Conservation (phyloP, 37 sponge, comb jelly and placozoan genomes). For the Ephydatia muelleri region DNA sequence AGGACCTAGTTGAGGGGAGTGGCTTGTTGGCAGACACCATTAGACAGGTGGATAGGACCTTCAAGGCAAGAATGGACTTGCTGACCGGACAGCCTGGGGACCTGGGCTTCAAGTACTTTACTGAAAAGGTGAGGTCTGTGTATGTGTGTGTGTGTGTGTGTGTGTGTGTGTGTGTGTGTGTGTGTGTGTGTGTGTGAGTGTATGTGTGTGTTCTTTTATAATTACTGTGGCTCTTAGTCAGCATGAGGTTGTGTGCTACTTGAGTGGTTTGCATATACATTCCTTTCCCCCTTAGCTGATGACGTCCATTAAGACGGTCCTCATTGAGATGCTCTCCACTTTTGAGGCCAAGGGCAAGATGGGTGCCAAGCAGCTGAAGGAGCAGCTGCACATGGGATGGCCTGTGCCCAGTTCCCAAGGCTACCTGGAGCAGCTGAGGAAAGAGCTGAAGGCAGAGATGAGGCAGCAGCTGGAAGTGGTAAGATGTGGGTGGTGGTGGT, state of each 20-base stretch:
- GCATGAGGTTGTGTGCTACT: too few species aligned
- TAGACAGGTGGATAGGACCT: slow-evolving; percentile 30
- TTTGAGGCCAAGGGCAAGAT: slow-evolving; percentile 66
- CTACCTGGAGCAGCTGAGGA: slow-evolving; percentile 47
- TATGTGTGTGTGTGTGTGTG: background rate
- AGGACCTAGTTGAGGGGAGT: slow-evolving; percentile 19
- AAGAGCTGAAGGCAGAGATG: slow-evolving; percentile 61
- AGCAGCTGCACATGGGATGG: slow-evolving; percentile 71
- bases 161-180: background rate
- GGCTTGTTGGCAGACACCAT: slow-evolving; percentile 69
- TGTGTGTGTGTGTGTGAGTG: background rate
- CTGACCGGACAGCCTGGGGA: slow-evolving; percentile 52
- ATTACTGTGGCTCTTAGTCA: too few species aligned
- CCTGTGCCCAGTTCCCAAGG: slow-evolving; percentile 57
- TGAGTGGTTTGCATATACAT: too few species aligned
- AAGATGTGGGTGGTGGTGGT: background rate
- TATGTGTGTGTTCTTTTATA: background rate
- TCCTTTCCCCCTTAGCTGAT: slow-evolving; percentile 47
- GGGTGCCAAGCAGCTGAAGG: slow-evolving; percentile 70
- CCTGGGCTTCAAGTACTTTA: slow-evolving; percentile 69
- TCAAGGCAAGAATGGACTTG: slow-evolving; percentile 26
- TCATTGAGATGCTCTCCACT: slow-evolving; percentile 74
- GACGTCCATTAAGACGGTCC: slow-evolving; percentile 60
- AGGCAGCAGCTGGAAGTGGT: slow-evolving; percentile 70
- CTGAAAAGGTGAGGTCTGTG: slow-evolving; percentile 51